phyloP scores from a whole-genome alignment of 2,888 invertebrate genomes.

The Yponomeuta evonymella region DNA sequence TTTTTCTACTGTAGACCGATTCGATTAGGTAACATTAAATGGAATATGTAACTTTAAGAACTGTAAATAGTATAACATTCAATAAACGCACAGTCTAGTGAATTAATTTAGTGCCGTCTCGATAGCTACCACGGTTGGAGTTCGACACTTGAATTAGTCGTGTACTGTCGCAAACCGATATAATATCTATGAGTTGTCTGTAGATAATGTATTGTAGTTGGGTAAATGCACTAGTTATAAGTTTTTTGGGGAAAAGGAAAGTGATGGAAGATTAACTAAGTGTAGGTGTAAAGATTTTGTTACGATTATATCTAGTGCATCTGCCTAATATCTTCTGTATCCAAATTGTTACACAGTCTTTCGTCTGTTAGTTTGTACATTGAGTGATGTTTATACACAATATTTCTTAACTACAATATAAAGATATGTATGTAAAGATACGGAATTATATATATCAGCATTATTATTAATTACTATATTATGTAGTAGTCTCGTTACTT shows the following conservation, averaged over 20 bases:
- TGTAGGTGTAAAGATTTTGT: not conserved
- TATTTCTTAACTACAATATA: constrained; percentile 5
- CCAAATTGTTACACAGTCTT: constrained; percentile 2
- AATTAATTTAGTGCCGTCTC: constrained; percentile 67
- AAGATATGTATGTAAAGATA: constrained; percentile 5
- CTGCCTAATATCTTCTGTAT: constrained; percentile 4
- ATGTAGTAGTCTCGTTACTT: constrained; percentile 3
- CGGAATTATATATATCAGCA: constrained; percentile 3
- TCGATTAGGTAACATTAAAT: constrained; percentile 28
- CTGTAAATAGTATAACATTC: constrained; percentile 67
- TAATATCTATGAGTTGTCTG: not conserved
- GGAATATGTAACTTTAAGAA: constrained; percentile 42
- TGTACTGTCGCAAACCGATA: constrained; percentile 27
- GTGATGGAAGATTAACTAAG: not conserved
- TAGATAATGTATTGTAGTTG: not conserved
- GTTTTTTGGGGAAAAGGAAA: not conserved
- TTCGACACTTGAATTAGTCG: constrained; percentile 53
- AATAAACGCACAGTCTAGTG: constrained; percentile 76
- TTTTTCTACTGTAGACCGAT: constrained; percentile 46
- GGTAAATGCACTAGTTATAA: constrained; percentile 1
- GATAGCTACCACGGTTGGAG: constrained; percentile 59
- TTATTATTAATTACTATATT: not conserved
- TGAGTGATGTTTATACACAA: constrained; percentile 7
- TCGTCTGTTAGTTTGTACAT: constrained; percentile 9
- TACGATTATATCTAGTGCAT: not conserved